Evolutionary conservation across 2,113 vertebrate species (phyloP).

Genomic region (Bucco capensis): DNA sequence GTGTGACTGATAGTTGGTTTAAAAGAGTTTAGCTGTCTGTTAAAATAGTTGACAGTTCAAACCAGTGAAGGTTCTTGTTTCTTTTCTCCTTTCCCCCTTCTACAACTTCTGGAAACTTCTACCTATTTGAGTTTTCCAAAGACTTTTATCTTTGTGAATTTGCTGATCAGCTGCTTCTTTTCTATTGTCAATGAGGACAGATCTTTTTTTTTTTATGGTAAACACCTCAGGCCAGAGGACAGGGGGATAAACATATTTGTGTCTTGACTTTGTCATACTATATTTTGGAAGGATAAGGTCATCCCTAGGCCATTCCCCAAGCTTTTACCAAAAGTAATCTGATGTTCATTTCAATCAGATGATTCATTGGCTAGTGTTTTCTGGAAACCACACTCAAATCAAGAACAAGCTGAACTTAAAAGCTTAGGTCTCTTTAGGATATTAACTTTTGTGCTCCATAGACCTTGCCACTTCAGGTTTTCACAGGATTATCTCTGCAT

Average conservation of each 20-base stretch:
- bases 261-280: neutral
- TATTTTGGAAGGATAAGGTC: constrained; percentile 17
- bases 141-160: neutral
- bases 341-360: constrained; percentile 29
- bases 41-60: neutral
- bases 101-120: neutral
- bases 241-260: neutral
- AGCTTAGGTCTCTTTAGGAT: neutral
- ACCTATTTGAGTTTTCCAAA: neutral
- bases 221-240: neutral
- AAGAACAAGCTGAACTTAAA: neutral
- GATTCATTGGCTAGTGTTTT: neutral
- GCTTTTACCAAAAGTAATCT: constrained; percentile 12
- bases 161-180: neutral
- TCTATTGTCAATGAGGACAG: neutral
- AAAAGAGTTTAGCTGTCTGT: neutral
- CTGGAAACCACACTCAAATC: neutral
- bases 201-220: neutral
- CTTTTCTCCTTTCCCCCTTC: neutral
- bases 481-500: neutral
- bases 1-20: neutral
- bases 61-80: neutral
- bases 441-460: neutral
- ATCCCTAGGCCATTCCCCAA: neutral
- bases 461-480: neutral